phyloP scores from a whole-genome alignment of 2,113 vertebrate genomes.

The Coracopsis vasa region DNA sequence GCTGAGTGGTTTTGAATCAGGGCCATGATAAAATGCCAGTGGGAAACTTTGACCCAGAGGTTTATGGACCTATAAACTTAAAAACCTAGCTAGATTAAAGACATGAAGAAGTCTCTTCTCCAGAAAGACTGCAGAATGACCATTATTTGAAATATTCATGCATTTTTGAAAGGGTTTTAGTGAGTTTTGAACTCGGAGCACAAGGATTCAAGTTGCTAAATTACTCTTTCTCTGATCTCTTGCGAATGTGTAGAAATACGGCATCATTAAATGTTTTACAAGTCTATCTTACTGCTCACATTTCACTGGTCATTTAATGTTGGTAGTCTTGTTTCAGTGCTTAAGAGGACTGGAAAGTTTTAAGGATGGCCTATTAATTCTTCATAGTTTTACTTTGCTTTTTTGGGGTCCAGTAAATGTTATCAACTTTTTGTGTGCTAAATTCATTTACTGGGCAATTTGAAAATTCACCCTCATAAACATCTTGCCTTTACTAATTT shows the following conservation, averaged over 20 bases:
- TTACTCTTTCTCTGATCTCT: neutral
- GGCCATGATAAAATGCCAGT: neutral
- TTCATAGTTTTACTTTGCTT: neutral
- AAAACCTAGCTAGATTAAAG: neutral
- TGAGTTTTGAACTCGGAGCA: neutral
- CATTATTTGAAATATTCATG: neutral
- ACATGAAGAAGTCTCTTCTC: neutral
- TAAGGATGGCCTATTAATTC: neutral
- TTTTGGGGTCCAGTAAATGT: constrained; percentile 3
- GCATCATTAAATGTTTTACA: neutral
- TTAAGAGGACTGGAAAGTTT: neutral
- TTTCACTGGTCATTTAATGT: constrained; percentile 6
- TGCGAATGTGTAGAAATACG: neutral
- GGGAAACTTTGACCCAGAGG: neutral
- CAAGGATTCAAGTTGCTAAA: neutral
- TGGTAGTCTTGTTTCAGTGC: neutral
- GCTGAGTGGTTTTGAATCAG: neutral
- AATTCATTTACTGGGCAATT: neutral
- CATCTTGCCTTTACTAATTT: constrained; percentile 7
- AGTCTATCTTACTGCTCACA: neutral
- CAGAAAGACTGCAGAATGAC: neutral
- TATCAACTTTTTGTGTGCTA: neutral
- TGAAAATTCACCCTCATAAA: constrained; percentile 5
- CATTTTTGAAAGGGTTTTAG: neutral
- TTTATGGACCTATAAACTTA: neutral